Evolutionary conservation across 2,888 invertebrate genomes (phyloP), one percentile per base, ranked within the genome.

Genomic region (Drosophila greeni): DNA sequence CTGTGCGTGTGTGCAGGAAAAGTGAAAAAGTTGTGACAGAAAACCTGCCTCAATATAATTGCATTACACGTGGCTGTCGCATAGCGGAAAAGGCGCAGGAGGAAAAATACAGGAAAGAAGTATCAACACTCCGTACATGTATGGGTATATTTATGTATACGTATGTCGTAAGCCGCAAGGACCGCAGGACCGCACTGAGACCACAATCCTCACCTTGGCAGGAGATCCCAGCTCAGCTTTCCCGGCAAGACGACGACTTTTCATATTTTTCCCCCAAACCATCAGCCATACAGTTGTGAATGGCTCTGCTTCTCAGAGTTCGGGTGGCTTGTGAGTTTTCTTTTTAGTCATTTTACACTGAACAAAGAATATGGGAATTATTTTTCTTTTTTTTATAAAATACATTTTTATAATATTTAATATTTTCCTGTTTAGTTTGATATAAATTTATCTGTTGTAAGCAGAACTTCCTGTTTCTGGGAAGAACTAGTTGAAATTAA

Each of bases 61-160:
- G 83, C 84, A 82, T 80, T 80, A 80, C 84, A 84, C 70, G 75
- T 71, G 70, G 69, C 80, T 82, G 82, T 73, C 79, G 72, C 61
- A 31, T 20, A 64, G 65, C 60, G 68, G 65, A 51, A 70, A 71
- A 70, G 57, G 20, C 51, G 14, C 11, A 45, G 43, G 24, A 16
- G 18, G 31, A 48, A 51, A 33, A 43, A 40, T 40, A 52, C 24
- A 11, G 16, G 24, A 51, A 52, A 36, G 36, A 47, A 43, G 26
- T 43, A 49, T 39, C 43, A 37, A 45, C 42, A 52, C 26, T 20
- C 23, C 48, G 5, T 9, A 16, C 12, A 18, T 18, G 16, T 1
- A 29, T 3, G 16, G 24, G 20, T 42, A 57, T 33, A 37, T 23
- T 14, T 23, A 34, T n/a, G n/a, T 29, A 29, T 52, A 53, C 12